Evolutionary conservation across 2,888 invertebrate genomes (phyloP).

Genomic region (Thymelicus lineola): DNA sequence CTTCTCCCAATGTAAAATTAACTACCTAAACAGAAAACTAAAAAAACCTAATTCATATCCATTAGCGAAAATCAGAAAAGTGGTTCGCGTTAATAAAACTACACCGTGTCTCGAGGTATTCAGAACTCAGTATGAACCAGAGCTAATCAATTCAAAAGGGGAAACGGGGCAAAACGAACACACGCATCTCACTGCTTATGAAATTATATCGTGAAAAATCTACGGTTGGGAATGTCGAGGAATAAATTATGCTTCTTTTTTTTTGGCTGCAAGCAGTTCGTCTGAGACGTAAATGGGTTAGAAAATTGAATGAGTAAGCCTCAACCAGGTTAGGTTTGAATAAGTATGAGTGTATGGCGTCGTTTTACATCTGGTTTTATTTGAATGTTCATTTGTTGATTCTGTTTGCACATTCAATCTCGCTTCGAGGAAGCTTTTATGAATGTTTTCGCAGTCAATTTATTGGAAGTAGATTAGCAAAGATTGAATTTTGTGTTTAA

Average conservation of each 20-base stretch:
- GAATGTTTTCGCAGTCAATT: conserved; percentile 38
- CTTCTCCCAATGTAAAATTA: conserved; percentile 21
- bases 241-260: conserved; percentile 62
- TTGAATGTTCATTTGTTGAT: conserved; percentile 45
- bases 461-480: conserved; percentile 34
- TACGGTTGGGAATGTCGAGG: conserved; percentile 66
- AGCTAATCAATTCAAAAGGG: conserved; percentile 83
- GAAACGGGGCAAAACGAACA: conserved; percentile 76
- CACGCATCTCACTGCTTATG: conserved; percentile 76
- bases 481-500: background rate
- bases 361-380: conserved; percentile 56
- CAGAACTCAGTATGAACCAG: conserved; percentile 75
- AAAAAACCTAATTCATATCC: conserved; percentile 48
- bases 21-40: conserved; percentile 18
- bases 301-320: conserved; percentile 82
- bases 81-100: conserved; percentile 57
- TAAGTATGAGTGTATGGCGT: conserved; percentile 71
- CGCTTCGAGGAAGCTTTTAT: conserved; percentile 31
- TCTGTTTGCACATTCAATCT: conserved; percentile 40
- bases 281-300: conserved; percentile 84
- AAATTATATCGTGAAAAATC: conserved; percentile 81
- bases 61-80: conserved; percentile 62
- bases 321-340: conserved; percentile 71
- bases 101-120: conserved; percentile 66
- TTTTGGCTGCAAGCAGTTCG: conserved; percentile 68